Base-by-base conservation (phyloP, 2,113 vertebrate species). In the Lampris incognitus region DNA sequence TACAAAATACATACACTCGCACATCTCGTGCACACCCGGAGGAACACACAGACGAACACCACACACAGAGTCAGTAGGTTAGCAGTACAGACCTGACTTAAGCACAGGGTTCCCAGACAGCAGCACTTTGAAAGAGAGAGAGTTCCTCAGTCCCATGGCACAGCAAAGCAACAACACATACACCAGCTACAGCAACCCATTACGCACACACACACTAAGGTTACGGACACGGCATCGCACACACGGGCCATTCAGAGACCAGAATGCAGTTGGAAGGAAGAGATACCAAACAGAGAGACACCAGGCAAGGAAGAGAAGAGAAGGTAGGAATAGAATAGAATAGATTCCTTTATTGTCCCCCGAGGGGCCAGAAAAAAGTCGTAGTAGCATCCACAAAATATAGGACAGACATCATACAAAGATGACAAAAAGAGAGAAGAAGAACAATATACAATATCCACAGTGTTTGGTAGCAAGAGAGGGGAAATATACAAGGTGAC, bases 371-470 rank as follows among this genome's bases (percentile, higher is more conserved):
- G 87, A 90, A 89, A 79, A 91, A 93, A 89, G 69, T 83, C 67
- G 62, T 87, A 89, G 83, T 72, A 89, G 89, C 88, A 92, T 93
- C 91, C 93, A 94, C 87, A 93, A 93, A 93, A 92, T 89, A 90
- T 86, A 86, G 85, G 92, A 94, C 89, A 88, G 90, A 94, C 92
- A 91, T 94, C 82, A 93, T 94, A 94, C 92, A 94, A 94, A 94
- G 91, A 83, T 91, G 91, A 92, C 91, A 86, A 90, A 84, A 69
- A 8, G 49, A 42, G 85, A 92, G 88, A 91, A 85, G 82, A 91
- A 82, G 82, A 92, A 92, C 91, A 94, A 94, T 94, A 92, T 94
- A 94, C 92, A 94, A 94, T 95, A 94, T 94, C 90, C 93, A 95
- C 93, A 94, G 92, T 94, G 90, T 89, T 91, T 70, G 86, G 91